Conservation (phyloP, 2,113 vertebrate genomes). For the Ammodytes dubius region DNA sequence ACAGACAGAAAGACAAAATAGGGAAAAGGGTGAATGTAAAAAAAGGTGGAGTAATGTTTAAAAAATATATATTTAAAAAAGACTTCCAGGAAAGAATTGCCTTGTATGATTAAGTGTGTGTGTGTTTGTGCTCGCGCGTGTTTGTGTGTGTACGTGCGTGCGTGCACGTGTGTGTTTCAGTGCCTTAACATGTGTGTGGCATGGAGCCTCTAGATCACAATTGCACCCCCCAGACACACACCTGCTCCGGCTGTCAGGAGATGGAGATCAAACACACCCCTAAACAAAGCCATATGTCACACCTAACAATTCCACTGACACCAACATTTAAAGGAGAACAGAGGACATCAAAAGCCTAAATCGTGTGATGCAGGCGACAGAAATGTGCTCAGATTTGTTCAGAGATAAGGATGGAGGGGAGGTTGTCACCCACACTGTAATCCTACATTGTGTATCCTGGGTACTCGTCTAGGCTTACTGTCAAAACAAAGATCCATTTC, state of each 20-base stretch:
- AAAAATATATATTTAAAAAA: constrained; percentile 1
- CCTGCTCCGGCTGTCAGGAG: constrained; percentile 61
- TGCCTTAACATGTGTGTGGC: constrained; percentile 4
- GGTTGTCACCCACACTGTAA: constrained; percentile 53
- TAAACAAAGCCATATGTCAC: constrained; percentile 75
- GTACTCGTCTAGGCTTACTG: constrained; percentile 2
- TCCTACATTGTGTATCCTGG: constrained; percentile 58
- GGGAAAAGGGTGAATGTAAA: not conserved
- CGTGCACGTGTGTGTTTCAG: not conserved
- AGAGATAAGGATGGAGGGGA: constrained; percentile 36
- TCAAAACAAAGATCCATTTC: constrained; percentile 32
- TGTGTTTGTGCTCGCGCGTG: constrained; percentile 3
- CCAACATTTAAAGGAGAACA: constrained; percentile 31
- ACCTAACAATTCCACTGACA: constrained; percentile 39
- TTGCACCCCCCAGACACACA: constrained; percentile 39
- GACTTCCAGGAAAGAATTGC: not conserved
- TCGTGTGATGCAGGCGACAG: constrained; percentile 51
- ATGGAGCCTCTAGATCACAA: constrained; percentile 14
- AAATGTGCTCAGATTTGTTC: constrained; percentile 69
- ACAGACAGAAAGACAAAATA: constrained; percentile 26
- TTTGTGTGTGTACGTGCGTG: not conserved
- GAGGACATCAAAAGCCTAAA: constrained; percentile 63
- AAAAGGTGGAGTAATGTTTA: not conserved
- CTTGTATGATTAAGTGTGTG: constrained; percentile 25
- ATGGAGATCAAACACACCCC: constrained; percentile 69